Evolutionary conservation across 1,140 invertebrate species (phyloP).

Genomic region (Danaus plexippus): DNA sequence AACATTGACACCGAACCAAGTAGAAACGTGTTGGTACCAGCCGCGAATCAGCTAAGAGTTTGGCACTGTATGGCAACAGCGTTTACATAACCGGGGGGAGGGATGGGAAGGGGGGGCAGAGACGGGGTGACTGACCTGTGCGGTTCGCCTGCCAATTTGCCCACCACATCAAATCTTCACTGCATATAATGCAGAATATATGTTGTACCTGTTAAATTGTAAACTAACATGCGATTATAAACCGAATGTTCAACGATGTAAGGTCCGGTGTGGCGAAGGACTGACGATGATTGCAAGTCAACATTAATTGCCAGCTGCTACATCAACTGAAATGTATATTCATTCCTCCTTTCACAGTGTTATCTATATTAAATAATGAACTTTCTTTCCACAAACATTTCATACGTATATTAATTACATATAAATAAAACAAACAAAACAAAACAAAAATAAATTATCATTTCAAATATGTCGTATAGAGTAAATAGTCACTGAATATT

Average conservation of each 20-base stretch:
- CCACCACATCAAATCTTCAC: constrained; percentile 54
- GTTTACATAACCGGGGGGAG: constrained; percentile 49
- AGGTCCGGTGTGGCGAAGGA: neutral
- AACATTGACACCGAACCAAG: too few relatives aligned
- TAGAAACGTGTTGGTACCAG: constrained; percentile 25
- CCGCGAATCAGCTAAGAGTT: constrained; percentile 44
- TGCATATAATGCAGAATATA: constrained; percentile 38
- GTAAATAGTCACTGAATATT: too few relatives aligned
- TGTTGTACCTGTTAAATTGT: constrained; percentile 10
- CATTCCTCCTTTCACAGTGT: too few relatives aligned
- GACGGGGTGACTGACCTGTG: constrained; percentile 53
- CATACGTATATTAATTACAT: too few relatives aligned
- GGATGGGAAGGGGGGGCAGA: constrained; percentile 18
- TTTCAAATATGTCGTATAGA: too few relatives aligned
- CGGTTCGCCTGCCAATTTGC: constrained; percentile 64
- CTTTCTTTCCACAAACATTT: too few relatives aligned
- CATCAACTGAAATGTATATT: too few relatives aligned
- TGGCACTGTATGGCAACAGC: constrained; percentile 63
- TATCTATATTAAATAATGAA: too few relatives aligned
- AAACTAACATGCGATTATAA: constrained; percentile 6
- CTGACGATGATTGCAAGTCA: too few relatives aligned
- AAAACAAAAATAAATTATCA: too few relatives aligned
- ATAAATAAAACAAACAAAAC: too few relatives aligned
- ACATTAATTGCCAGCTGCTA: too few relatives aligned
- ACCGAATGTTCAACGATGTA: neutral